Percentiles rank a stretch among this genome's conserved stretches.
These are phyloP conservation scores for Dendrocincla tyrannina DNA, from an alignment of 2,797 vertebrate species.

Conservation along the genomic window DNA sequence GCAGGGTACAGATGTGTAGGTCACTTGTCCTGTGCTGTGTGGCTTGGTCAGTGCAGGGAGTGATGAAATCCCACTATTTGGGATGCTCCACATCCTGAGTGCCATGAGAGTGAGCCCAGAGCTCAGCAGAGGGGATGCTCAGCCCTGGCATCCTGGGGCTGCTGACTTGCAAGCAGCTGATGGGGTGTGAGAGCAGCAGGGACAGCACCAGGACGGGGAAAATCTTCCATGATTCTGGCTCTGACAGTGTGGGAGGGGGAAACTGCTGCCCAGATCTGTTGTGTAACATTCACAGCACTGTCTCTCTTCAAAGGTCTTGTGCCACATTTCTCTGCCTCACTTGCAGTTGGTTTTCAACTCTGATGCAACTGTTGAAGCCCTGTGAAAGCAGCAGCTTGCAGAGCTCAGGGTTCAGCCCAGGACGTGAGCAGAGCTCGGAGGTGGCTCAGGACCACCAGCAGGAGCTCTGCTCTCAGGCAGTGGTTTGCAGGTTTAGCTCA, in stretches of 20 bases:
- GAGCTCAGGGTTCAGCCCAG: background rate
- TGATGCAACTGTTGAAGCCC: background rate
- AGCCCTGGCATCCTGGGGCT: accelerated
- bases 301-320: background rate
- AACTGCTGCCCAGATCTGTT: background rate
- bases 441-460: background rate
- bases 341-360: background rate
- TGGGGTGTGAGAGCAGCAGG: background rate
- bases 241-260: background rate
- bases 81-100: accelerated
- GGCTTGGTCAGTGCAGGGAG: background rate
- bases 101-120: accelerated
- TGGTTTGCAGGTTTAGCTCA: background rate
- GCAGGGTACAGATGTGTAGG: accelerated
- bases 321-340: background rate
- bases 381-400: background rate
- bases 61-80: background rate
- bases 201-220: background rate
- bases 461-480: background rate
- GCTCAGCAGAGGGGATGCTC: background rate
- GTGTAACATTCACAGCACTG: background rate
- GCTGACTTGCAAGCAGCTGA: accelerated
- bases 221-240: accelerated
- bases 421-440: background rate
- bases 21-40: accelerated